A percentile compares a stretch with the other conserved stretches of the same genome.
Evolutionary conservation across 2,797 vertebrate genomes (phyloP).

Genomic region (Peromyscus attwateri): DNA sequence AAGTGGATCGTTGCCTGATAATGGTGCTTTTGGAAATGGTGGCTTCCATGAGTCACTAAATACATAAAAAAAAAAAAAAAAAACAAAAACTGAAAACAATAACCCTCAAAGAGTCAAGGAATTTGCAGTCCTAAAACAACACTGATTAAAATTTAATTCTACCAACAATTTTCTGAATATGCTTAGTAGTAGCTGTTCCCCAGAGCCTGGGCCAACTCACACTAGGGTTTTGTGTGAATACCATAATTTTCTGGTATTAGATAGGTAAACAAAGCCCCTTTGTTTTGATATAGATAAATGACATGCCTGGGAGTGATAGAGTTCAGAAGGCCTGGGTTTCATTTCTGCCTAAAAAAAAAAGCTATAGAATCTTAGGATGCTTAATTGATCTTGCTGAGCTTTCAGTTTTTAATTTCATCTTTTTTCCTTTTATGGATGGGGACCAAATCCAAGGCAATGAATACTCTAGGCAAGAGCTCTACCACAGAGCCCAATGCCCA

Average conservation of each 20-base stretch:
- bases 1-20: neutral
- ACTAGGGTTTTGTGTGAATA: neutral
- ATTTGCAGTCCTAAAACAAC: neutral
- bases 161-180: neutral
- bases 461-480: neutral
- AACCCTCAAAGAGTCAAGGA: neutral
- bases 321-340: neutral
- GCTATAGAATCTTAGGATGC: neutral
- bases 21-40: neutral
- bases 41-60: neutral
- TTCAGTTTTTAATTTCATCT: neutral
- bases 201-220: neutral
- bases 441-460: neutral
- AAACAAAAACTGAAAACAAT: neutral
- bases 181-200: neutral
- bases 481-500: neutral
- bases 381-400: neutral
- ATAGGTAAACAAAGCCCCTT: neutral
- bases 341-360: neutral
- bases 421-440: neutral
- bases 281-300: neutral
- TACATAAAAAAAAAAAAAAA: neutral
- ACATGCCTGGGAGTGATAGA: neutral
- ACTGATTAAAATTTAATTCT: neutral
- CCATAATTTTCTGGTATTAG: neutral